Evolutionary conservation across 2,888 invertebrate genomes (phyloP), one percentile per base, ranked within the genome.

Genomic region (Lordiphosa fenestrarum): DNA sequence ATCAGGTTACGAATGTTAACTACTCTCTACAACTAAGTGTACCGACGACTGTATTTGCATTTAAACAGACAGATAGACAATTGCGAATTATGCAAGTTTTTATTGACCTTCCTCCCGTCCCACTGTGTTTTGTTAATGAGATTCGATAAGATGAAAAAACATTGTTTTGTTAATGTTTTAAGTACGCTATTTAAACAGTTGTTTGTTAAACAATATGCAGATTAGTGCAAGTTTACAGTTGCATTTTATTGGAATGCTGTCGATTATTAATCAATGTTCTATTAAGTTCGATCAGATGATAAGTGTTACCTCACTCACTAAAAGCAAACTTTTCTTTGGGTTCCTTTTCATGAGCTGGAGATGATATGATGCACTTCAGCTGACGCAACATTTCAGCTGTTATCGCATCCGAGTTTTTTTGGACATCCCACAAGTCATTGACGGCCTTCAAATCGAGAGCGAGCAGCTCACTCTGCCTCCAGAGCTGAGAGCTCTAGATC

Each of bases 101-200:
- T 10, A 4, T 10, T 19, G 35, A 36, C 47, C 47, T 47, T 47
- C 36, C 47, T 44, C 47, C 21, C 19, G 33, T 46, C 15, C n/a
- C 25, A 7, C 7, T 25, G 25, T 25, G 1, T 25, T 25, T 7
- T 6, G 30, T 30, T 30, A 30, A 30, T 30, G 30, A 30, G 33
- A 21, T 21, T 6, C n/a, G 47, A 47, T 47, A 47, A 47, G 35
- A n/a, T 12, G 4, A 9, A 35, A 9, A 21, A 35, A 47, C 47
- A 47, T 19, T 47, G 47, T 35, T 47, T 47, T 47, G 7, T 15
- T 15, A 10, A 6, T 15, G n/a, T 44, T 44, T 44, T 44, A 44
- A 44, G 44, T 1, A 13, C 9, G 4, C 30, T 42, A 42, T 13
- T 30, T 30, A 30, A 46, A 35, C 19, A 21, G 19, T 10, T 19